phyloP scores from a whole-genome alignment of 1,140 invertebrate species.

The Contarinia nasturtii region DNA sequence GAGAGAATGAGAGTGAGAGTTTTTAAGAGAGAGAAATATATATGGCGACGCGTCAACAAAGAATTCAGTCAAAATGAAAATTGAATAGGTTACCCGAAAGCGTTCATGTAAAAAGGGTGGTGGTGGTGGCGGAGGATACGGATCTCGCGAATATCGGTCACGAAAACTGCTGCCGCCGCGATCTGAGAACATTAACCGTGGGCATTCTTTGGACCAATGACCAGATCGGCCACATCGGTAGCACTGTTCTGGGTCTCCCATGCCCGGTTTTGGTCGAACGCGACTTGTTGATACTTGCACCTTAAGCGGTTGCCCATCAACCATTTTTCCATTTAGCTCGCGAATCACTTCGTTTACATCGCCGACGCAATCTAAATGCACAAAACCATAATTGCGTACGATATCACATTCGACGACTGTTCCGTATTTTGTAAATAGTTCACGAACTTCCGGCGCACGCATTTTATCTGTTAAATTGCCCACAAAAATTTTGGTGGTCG shows the following conservation, averaged over 20 bases:
- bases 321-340: conserved; percentile 65
- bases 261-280: conserved; percentile 78
- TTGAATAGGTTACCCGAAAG: too few relatives aligned
- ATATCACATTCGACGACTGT: conserved; percentile 81
- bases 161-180: conserved; percentile 40
- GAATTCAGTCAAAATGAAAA: too few relatives aligned
- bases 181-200: conserved; percentile 50
- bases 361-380: conserved; percentile 65
- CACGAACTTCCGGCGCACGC: conserved; percentile 67
- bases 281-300: conserved; percentile 79
- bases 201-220: conserved; percentile 90
- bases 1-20: too few relatives aligned
- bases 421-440: conserved; percentile 72
- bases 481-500: conserved; percentile 77
- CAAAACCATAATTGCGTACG: conserved; percentile 80
- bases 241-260: conserved; percentile 88
- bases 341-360: conserved; percentile 70
- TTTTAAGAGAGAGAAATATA: too few relatives aligned
- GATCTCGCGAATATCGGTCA: conserved; percentile 55
- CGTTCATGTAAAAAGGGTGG: conserved; percentile 65
- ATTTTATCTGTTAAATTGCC: conserved; percentile 78
- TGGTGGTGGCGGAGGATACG: conserved; percentile 64
- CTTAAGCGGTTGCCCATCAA: conserved; percentile 73
- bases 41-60: too few relatives aligned
- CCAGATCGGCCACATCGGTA: conserved; percentile 83